Base-by-base conservation (phyloP, 2,888 invertebrate genomes). In the Disparrhopalites patrizii region DNA sequence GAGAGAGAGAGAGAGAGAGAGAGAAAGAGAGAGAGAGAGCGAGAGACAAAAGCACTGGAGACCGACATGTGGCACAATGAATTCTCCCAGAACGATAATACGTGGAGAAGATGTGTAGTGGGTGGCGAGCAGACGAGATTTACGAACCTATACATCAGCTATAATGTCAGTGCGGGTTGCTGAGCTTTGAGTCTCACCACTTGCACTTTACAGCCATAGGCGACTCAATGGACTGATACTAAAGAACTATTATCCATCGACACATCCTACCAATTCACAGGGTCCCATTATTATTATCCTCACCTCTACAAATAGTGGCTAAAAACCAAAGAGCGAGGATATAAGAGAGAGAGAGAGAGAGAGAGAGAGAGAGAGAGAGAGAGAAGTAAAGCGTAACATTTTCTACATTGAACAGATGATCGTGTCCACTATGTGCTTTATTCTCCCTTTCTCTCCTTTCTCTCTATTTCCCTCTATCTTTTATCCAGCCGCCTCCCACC, bases 81-180 rank as follows among this genome's bases (percentile, higher is more conserved):
- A 61, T 51, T 69, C 54, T 62, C 63, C 67, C 67, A 62, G 65
- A 63, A 67, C 62, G 68, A 68, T 67, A 65, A 69, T 61, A 61
- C 50, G 51, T 40, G 43, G 43, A 70, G 70, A 68, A 68, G 70
- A 68, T 70, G 71, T 71, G 69, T 72, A 68, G 72, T 74, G 74
- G 74, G 72, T 72, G 74, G 72, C 66, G 67, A 71, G 71, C 54
- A 67, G 70, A 63, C 54, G 70, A 75, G 75, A 75, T 75, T 75
- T 75, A 75, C 75, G 73, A 71, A 72, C 66, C 73, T 72, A 74
- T 75, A 74, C 68, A 75, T 75, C 75, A 75, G 75, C 71, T 72
- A 69, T 73, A 75, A 74, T 75, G 75, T 75, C 75, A 75, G 75
- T 72, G 71, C 72, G 73, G 73, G 73, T 71, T 75, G 75, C 75